phyloP scores from a whole-genome alignment of 2,113 vertebrate genomes.

The Meleagris gallopavo region DNA sequence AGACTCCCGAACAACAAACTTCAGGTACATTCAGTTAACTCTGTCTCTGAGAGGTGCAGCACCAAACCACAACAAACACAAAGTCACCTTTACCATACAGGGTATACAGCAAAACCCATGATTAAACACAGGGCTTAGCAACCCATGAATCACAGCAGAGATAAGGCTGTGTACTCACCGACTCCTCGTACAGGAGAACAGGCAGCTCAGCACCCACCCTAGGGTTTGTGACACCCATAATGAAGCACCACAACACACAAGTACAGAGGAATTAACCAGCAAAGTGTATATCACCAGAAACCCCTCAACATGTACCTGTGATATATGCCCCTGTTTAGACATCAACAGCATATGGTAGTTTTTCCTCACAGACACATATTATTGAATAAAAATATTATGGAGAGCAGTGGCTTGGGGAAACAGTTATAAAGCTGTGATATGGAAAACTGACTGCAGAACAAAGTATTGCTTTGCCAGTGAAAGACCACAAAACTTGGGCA shows the following conservation, averaged over 20 bases:
- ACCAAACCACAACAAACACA: not conserved
- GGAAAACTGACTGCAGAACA: slow-evolving; percentile 3
- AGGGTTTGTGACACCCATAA: rapidly evolving
- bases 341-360: rapidly evolving
- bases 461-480: slow-evolving; percentile 4
- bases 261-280: not conserved
- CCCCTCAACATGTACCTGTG: not conserved
- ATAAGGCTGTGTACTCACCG: not conserved
- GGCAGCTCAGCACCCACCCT: not conserved
- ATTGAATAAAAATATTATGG: not conserved
- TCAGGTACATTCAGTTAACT: not conserved
- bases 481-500: slow-evolving; percentile 54
- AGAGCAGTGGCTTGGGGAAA: slow-evolving; percentile 17
- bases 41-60: not conserved
- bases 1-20: not conserved
- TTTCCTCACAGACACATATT: not conserved
- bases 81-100: not conserved
- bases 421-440: not conserved
- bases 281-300: not conserved
- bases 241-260: not conserved
- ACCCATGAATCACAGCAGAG: not conserved
- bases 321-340: not conserved
- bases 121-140: not conserved
- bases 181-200: not conserved
- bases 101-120: not conserved